Base-by-base conservation (phyloP, 1,140 invertebrate genomes). In the Drosophila obscura region DNA sequence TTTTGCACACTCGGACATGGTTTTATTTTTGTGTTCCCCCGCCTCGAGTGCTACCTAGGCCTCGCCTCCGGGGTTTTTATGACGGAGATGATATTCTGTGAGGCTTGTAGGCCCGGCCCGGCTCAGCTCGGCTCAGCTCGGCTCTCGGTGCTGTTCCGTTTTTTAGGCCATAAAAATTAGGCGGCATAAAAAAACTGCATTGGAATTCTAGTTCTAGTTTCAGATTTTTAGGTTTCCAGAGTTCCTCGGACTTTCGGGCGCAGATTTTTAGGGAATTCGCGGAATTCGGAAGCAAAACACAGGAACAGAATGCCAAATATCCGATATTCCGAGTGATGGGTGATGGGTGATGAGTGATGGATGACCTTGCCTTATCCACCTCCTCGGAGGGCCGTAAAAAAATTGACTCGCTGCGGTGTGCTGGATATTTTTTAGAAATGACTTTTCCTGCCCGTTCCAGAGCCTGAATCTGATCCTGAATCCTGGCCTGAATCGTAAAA, bases 141-240 rank as follows among this genome's bases (percentile, higher is more conserved):
- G 72, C 73, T 73, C 68, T 73, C 49, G 62, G 82, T 4, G 35
- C 35, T 39, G 35, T 82, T 83, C 88, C 67, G 82, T 90, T 90
- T 90, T 90, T 90, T 90, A 87, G 78, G 85, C 66, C 84, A 84
- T 89, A 89, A 82, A 87, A 72, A 88, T 84, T 84, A 80, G 80
- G 55, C 45, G 66, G 83, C 82, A 79, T 87, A 89, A 90, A 90
- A 90, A 90, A 90, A 83, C 82, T 90, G 87, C 88, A 87, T 90
- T 75, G 82, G 84, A 89, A 89, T 89, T 78, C 83, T 90, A 90
- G 88, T 90, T 90, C 87, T 84, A 90, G 87, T 90, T 90, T 84
- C 83, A 88, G 67, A 77, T 88, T 88, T 89, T 85, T 90, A 90
- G 85, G 67, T 90, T 90, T 89, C 64, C 53, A 87, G 72, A 55